Evolutionary conservation across 2,113 vertebrate genomes (phyloP).

Genomic region (Uropsilus gracilis): DNA sequence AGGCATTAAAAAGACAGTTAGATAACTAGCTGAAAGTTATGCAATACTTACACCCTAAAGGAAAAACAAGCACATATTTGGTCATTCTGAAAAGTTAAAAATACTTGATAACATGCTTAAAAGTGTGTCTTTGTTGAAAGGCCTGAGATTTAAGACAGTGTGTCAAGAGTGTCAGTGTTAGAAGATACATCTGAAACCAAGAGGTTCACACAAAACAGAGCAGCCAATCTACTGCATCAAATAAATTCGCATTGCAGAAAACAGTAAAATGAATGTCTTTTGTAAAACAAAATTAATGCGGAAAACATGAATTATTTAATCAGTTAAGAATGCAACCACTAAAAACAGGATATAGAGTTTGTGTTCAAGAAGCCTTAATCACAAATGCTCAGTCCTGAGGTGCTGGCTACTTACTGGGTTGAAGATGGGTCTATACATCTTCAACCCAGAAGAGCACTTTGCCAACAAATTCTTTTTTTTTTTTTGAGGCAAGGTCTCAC

Average conservation of each 20-base stretch:
- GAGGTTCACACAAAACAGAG: background rate
- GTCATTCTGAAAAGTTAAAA: constrained; percentile 17
- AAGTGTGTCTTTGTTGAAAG: background rate
- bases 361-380: background rate
- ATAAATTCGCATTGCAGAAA: constrained; percentile 5
- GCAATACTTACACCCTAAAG: background rate
- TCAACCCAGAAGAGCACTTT: too few species aligned
- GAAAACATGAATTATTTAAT: constrained; percentile 12
- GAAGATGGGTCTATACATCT: too few species aligned
- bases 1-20: background rate
- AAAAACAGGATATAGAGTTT: constrained; percentile 6
- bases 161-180: background rate
- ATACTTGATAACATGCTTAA: background rate
- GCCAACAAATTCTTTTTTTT: too few species aligned
- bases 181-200: background rate
- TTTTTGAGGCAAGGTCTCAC: too few species aligned
- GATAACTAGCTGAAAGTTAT: background rate
- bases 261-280: constrained; percentile 14
- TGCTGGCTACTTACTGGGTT: background rate
- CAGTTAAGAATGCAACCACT: background rate
- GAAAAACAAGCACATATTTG: background rate
- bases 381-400: background rate
- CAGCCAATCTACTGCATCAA: background rate
- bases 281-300: constrained; percentile 2
- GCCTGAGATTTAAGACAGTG: background rate